A percentile compares a stretch with the other conserved stretches of the same genome.
Evolutionary conservation across 2,113 vertebrate genomes (phyloP).

Genomic region (Melanerpes formicivorus): DNA sequence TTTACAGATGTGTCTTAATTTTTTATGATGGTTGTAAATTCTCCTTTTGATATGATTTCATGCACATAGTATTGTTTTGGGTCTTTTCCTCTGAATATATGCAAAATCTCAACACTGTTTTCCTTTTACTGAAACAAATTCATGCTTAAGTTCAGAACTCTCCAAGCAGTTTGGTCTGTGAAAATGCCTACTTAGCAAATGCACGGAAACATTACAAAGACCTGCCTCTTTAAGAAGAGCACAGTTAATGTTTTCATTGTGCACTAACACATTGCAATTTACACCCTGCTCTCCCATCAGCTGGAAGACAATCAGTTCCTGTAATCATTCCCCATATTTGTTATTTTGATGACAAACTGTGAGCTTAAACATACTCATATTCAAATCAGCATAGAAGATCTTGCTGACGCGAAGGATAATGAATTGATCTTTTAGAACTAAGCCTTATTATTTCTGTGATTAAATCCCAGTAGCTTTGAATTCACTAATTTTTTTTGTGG

Average conservation of each 20-base stretch:
- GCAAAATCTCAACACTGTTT: background rate
- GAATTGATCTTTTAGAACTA: background rate
- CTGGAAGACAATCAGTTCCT: background rate
- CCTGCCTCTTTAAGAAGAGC: background rate
- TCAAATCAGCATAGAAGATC: background rate
- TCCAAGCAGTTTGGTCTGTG: background rate
- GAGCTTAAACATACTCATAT: background rate
- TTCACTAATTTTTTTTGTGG: background rate
- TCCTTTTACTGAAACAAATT: background rate
- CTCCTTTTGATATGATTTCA: background rate
- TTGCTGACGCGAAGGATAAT: background rate
- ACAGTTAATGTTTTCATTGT: background rate
- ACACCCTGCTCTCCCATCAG: fast-evolving
- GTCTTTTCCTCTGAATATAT: background rate
- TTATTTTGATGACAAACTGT: background rate
- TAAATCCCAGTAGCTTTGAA: background rate
- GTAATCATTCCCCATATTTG: background rate
- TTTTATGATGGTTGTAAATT: background rate
- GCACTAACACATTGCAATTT: background rate
- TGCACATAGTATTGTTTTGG: background rate
- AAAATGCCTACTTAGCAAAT: background rate
- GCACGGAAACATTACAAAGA: background rate
- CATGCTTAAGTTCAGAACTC: background rate
- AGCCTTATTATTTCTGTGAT: background rate
- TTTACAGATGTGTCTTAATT: background rate